Evolutionary conservation across 2,888 invertebrate species (phyloP), one percentile per base, ranked within the genome.

Genomic region (Frankliniella fusca): DNA sequence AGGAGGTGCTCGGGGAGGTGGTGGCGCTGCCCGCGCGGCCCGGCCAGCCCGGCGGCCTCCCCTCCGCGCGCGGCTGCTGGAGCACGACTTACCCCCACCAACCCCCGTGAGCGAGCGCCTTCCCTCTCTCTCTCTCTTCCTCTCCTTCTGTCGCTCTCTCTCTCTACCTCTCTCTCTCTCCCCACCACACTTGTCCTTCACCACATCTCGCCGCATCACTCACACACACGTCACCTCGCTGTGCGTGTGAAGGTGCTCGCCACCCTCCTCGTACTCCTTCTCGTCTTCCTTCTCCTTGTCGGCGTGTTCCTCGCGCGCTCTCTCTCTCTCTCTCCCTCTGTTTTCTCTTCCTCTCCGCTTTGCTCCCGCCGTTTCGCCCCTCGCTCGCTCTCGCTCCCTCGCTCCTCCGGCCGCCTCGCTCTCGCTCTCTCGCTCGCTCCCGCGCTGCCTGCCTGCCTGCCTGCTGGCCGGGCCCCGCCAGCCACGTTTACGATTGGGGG

Each of bases 181-280:
- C 70, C 27, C 70, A 20, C 54, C 54, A 76, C 70, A 76, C 70
- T 76, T 76, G 70, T 76, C 70, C 70, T 76, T 76, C 70, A 76
- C 70, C 70, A 76, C 70, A 61, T 61, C 61, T 61, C 61, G 38
- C 38, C 38, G 38, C 38, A 76, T 76, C 70, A 76, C 70, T 76
- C 70, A 76, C 70, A 76, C 70, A 76, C 70, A 27, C 70, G 70
- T 76, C 70, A 76, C 12, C 9, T 38, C 70, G 12, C 23, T 76
- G 70, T 76, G 70, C 70, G 70, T 76, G 70, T 76, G 70, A 76
- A 76, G 70, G 70, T 76, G 70, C n/a, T 61, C 61, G 18, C 61
- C 61, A 18, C n/a, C 61, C n/a, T n/a, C n/a, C 61, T 61, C 61
- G 20, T 61, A 11, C 61, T 61, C n/a, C 18, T 7, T 18, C 3